phyloP scores from a whole-genome alignment of 2,797 vertebrate genomes.

The Telmatherina bonti region DNA sequence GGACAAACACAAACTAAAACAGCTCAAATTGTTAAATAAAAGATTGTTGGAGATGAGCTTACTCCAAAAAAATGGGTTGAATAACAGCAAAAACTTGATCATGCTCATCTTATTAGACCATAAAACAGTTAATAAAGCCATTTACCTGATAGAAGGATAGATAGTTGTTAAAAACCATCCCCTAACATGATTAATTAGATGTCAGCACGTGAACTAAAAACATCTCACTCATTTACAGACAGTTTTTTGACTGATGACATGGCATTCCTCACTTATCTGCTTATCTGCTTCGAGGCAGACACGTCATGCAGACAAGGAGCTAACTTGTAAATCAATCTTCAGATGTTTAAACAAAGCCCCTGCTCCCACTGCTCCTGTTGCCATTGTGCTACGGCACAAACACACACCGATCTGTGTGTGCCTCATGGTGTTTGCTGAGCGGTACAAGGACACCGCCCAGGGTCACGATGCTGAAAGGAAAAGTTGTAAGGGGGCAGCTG shows the following conservation, averaged over 20 bases:
- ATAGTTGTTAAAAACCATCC: not conserved
- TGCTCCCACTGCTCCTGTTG: conserved; percentile 5
- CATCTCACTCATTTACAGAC: conserved; percentile 6
- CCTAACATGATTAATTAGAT: not conserved
- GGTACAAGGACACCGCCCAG: conserved; percentile 55
- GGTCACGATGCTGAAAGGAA: conserved; percentile 34
- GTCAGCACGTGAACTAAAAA: not conserved
- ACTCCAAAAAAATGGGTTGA: conserved; percentile 9
- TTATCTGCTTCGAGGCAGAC: not conserved
- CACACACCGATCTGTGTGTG: conserved; percentile 4
- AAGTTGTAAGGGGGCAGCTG: conserved; percentile 27
- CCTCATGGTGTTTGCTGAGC: conserved; percentile 56
- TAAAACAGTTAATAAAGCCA: not conserved
- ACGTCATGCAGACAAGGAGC: conserved; percentile 5
- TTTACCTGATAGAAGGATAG: conserved; percentile 4
- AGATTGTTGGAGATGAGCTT: conserved; percentile 14
- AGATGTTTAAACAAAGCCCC: conserved; percentile 30
- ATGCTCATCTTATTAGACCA: conserved; percentile 15
- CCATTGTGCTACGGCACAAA: conserved; percentile 9
- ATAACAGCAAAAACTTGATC: conserved; percentile 1
- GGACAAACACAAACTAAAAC: not conserved
- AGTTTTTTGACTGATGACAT: conserved; percentile 8
- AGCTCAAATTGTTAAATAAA: conserved; percentile 15
- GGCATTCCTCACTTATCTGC: conserved; percentile 21
- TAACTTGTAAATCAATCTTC: conserved; percentile 48